Evolutionary conservation across 2,797 vertebrate species (phyloP).

Genomic region (Tympanoctomys barrerae): DNA sequence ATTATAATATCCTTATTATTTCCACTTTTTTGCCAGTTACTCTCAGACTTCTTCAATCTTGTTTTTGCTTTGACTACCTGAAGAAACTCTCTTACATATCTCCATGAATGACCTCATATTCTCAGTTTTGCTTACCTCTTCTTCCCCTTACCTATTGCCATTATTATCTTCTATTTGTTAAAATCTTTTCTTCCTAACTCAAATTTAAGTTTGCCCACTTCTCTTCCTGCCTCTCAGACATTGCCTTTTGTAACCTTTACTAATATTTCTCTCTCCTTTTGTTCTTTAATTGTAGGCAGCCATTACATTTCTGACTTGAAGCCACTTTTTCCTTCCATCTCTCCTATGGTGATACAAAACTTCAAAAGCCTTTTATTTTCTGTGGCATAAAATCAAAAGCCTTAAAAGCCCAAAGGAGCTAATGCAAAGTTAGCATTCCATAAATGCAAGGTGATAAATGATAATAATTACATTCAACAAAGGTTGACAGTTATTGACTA

Average conservation of each 20-base stretch:
- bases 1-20: accelerated
- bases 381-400: neutral
- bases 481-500: neutral
- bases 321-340: neutral
- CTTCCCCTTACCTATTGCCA: neutral
- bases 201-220: neutral
- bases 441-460: neutral
- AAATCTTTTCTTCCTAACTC: neutral
- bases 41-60: neutral
- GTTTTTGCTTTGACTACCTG: neutral
- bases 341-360: neutral
- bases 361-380: neutral
- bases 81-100: neutral
- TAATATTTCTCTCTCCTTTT: constrained; percentile 9
- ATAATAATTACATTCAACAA: neutral
- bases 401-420: neutral
- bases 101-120: neutral
- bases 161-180: neutral
- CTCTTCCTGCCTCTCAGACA: neutral
- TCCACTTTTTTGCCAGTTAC: neutral
- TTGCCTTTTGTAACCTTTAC: neutral
- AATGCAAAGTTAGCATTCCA: neutral
- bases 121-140: neutral
- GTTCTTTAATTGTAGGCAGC: neutral
- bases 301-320: neutral